phyloP scores from a whole-genome alignment of 2,797 vertebrate species.

The Fratercula arctica region DNA sequence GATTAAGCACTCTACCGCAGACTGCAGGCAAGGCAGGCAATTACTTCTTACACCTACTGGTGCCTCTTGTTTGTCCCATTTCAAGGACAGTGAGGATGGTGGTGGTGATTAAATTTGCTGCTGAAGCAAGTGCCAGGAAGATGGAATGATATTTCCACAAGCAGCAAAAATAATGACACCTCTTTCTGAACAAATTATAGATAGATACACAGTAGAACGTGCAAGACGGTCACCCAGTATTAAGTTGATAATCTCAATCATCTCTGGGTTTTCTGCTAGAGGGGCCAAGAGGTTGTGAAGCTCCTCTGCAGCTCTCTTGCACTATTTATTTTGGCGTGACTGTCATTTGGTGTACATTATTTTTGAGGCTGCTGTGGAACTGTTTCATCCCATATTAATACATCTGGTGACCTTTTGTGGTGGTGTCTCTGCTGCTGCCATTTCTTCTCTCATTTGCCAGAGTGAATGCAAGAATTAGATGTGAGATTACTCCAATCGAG shows the following conservation, averaged over 20 bases:
- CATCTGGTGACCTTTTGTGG: not conserved
- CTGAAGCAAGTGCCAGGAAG: not conserved
- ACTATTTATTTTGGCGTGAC: accelerated
- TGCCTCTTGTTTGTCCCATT: not conserved
- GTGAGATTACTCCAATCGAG: not conserved
- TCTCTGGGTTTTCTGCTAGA: not conserved
- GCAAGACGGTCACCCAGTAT: not conserved
- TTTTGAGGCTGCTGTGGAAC: not conserved
- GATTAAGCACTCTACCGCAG: not conserved
- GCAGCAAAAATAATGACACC: not conserved
- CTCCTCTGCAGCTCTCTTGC: not conserved
- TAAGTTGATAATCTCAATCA: not conserved
- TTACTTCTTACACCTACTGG: not conserved
- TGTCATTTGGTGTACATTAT: accelerated
- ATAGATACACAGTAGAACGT: not conserved
- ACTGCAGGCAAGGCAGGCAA: not conserved
- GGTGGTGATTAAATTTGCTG: not conserved
- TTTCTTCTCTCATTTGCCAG: not conserved
- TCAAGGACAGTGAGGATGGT: not conserved
- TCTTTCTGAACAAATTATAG: not conserved
- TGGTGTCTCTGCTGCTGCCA: not conserved
- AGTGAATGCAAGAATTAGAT: not conserved
- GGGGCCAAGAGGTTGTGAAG: not conserved
- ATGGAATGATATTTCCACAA: not conserved
- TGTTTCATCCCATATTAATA: not conserved